These are phyloP conservation scores for Heliornis fulica DNA, from an alignment of 2,113 vertebrate genomes.

Conservation along the genomic window DNA sequence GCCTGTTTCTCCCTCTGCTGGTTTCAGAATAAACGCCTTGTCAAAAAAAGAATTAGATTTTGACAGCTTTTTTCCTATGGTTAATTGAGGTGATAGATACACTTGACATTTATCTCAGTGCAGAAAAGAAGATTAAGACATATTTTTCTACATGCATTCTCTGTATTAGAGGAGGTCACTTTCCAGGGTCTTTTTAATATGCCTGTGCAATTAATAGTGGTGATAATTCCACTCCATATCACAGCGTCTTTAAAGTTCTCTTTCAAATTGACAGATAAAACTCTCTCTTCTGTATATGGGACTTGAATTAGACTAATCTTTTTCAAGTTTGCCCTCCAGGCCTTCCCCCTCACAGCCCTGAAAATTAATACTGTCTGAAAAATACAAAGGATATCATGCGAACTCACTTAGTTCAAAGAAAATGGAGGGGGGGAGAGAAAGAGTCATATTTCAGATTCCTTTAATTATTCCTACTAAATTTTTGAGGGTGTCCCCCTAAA, in stretches of 20 bases:
- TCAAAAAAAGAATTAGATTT: constrained; percentile 80
- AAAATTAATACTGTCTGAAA: constrained; percentile 77
- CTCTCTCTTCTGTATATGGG: constrained; percentile 57
- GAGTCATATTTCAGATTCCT: constrained; percentile 5
- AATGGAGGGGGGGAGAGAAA: neutral
- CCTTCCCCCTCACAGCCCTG: constrained; percentile 47
- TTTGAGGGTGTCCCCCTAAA: constrained; percentile 1
- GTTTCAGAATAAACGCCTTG: constrained; percentile 77
- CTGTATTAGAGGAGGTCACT: constrained; percentile 82
- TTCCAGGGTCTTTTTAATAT: constrained; percentile 83
- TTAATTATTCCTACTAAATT: constrained; percentile 76
- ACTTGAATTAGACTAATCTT: constrained; percentile 75
- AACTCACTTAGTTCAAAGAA: constrained; percentile 52
- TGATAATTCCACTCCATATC: constrained; percentile 76
- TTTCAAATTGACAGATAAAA: constrained; percentile 76
- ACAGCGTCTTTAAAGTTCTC: constrained; percentile 73
- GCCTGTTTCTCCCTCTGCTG: constrained; percentile 76
- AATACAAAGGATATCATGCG: constrained; percentile 68
- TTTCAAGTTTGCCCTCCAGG: constrained; percentile 72
- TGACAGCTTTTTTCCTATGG: constrained; percentile 79
- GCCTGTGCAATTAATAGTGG: constrained; percentile 79
- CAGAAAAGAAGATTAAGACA: constrained; percentile 81
- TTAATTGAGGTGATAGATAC: constrained; percentile 89
- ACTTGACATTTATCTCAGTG: constrained; percentile 84
- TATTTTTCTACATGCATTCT: constrained; percentile 76